Base-by-base conservation (phyloP, 2,888 invertebrate species). In the Chirona hameri region DNA sequence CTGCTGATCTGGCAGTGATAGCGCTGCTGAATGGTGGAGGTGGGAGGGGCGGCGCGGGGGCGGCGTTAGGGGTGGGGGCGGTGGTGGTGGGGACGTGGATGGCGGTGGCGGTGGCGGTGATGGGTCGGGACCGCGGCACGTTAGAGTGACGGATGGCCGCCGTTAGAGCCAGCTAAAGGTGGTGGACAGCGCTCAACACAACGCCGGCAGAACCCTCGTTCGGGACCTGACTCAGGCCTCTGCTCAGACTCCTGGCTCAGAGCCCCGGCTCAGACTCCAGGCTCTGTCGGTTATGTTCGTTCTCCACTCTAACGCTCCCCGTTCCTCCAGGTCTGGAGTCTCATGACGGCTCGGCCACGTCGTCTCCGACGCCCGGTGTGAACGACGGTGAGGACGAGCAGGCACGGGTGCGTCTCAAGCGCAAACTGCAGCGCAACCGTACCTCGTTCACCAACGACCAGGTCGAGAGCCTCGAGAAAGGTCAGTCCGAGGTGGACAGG, bases 361-460 rank as follows among this genome's bases (percentile, higher is more conserved):
- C 80, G 80, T 55, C 80, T 95, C 95, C 55, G 48, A 57, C 79
- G 31, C 65, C 57, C 4, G 82, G 69, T 83, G 95, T 96, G 87
- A 95, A 95, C 88, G 95, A 95, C 86, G 95, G 95, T 24, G 88
- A 89, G 83, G 89, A 89, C 85, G 97, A 97, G 88, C 97, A 98
- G 89, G 93, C 97, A 90, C 91, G 98, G 87, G 90, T 98, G 87
- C 92, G 97, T 87, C 92, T 99, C 86, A 99, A 99, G 90, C 91
- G 98, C 88, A 99, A 99, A 89, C 91, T 99, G 85, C 99, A 99
- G 90, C 91, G 99, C 87, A 99, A 99, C 89, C 91, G 99, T 86
- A 99, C 99, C 82, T 97, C 97, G 83, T 99, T 99, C 90, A 98
- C 98, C 86, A 98, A 98, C 88, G 98, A 98, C 88, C 99, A 99